Conservation (phyloP, 2,888 invertebrate genomes). For the Xestia c-nigrum region DNA sequence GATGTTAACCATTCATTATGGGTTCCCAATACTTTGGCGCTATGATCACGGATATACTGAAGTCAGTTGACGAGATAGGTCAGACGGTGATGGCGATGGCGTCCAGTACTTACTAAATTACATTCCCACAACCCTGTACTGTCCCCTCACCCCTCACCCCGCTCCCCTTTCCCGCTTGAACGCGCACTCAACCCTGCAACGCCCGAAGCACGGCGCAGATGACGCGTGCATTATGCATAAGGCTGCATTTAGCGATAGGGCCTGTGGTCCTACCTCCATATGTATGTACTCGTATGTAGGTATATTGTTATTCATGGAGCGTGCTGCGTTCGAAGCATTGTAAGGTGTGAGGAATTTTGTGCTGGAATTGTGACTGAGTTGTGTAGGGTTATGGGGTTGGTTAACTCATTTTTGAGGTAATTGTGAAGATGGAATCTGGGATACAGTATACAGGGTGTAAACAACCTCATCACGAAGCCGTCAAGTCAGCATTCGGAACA, state of each 20-base stretch:
- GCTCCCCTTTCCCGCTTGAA: constrained; percentile 57
- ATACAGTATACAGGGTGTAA: neutral
- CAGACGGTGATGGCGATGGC: neutral
- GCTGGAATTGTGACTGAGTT: neutral
- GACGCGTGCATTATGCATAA: constrained; percentile 87
- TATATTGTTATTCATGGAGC: constrained; percentile 66
- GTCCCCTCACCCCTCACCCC: too few relatives aligned
- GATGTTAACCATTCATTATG: too few relatives aligned
- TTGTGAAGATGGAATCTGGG: neutral
- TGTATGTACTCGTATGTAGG: constrained; percentile 57
- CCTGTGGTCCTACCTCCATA: constrained; percentile 64
- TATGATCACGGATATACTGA: too few relatives aligned
- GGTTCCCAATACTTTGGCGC: too few relatives aligned
- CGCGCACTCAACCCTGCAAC: constrained; percentile 59
- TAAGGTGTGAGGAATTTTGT: constrained; percentile 52
- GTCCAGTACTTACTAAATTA: neutral
- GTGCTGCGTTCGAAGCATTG: constrained; percentile 61
- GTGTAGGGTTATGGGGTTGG: neutral
- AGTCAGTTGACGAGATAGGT: neutral
- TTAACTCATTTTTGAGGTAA: neutral
- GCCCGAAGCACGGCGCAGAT: constrained; percentile 80
- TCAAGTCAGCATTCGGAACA: too few relatives aligned
- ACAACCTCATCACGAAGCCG: too few relatives aligned
- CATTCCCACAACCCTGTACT: neutral
- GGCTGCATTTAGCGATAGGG: constrained; percentile 83